These are phyloP conservation scores for Drosophila bunnanda DNA, from an alignment of 2,888 invertebrate species.

Conservation along the genomic window DNA sequence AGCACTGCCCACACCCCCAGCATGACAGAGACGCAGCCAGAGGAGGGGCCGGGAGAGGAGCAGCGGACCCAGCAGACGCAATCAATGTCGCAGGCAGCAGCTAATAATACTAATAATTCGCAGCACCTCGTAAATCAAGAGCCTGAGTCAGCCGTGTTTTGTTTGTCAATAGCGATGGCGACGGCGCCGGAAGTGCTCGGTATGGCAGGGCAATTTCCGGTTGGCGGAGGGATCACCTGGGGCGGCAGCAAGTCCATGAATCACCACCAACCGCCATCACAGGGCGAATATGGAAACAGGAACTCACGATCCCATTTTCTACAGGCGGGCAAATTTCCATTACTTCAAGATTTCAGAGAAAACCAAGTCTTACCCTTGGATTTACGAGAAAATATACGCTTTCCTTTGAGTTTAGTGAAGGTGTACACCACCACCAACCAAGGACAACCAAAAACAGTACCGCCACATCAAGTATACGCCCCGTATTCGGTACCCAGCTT, in stretches of 20 bases:
- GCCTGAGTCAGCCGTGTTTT: conserved; percentile 62
- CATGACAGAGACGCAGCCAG: conserved; percentile 9
- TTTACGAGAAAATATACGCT: not conserved
- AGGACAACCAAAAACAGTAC: too few relatives aligned
- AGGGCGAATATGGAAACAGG: conserved; percentile 9
- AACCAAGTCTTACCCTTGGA: conserved; percentile 1
- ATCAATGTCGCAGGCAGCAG: conserved; percentile 36
- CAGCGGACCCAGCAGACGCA: conserved; percentile 16
- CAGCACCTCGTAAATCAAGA: conserved; percentile 50
- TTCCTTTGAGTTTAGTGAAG: conserved; percentile 14
- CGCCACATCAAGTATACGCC: conserved; percentile 19
- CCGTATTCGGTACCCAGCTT: not conserved
- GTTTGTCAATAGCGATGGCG: conserved; percentile 40
- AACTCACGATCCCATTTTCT: not conserved
- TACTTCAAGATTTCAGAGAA: not conserved
- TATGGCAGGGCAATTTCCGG: conserved; percentile 58
- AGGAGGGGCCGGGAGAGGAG: conserved; percentile 21
- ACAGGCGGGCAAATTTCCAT: conserved; percentile 49
- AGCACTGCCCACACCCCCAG: conserved; percentile 32
- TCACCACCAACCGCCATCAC: conserved; percentile 8
- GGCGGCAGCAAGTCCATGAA: not conserved
- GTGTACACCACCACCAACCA: not conserved
- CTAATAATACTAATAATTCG: conserved; percentile 67
- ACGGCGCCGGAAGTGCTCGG: conserved; percentile 61
- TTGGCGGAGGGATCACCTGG: conserved; percentile 22